A percentile compares a stretch with the other conserved stretches of the same genome.
These are phyloP conservation scores for Cyclophora albipunctata DNA, from an alignment of 2,888 invertebrate genomes.

Conservation along the genomic window DNA sequence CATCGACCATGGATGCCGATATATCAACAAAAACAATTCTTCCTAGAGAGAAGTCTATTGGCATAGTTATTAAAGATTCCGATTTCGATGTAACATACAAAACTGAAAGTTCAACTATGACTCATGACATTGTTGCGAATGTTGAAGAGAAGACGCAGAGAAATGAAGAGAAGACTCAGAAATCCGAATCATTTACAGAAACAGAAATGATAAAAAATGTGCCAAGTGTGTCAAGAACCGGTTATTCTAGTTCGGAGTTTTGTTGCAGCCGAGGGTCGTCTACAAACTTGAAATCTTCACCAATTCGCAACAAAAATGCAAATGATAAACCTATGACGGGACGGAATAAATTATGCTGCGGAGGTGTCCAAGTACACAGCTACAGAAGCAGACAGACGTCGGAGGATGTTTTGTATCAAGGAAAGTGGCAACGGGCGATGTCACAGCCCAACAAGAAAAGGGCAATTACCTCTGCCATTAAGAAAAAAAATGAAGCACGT, in stretches of 20 bases:
- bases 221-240: conserved; percentile 26
- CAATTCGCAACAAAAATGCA: conserved; percentile 3
- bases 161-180: no score
- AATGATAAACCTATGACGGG: neutral
- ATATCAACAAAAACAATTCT: conserved; percentile 16
- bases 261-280: conserved; percentile 11
- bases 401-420: conserved; percentile 62
- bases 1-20: conserved; percentile 22
- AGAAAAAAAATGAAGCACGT: conserved; percentile 16
- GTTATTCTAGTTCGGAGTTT: conserved; percentile 32
- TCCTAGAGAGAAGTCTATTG: conserved; percentile 19
- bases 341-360: conserved; percentile 39
- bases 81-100: conserved; percentile 11
- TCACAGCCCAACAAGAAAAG: conserved; percentile 29
- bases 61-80: conserved; percentile 38
- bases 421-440: conserved; percentile 48
- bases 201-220: conserved; percentile 28
- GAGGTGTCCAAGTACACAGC: conserved; percentile 58
- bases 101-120: conserved; percentile 24
- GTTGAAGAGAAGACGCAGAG: no score
- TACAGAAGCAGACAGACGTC: conserved; percentile 46
- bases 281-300: no score
- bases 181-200: conserved; percentile 5
- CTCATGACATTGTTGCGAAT: neutral
- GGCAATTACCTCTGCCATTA: conserved; percentile 16